Percentiles rank a stretch among this genome's conserved stretches.
phyloP scores from a whole-genome alignment of 2,888 invertebrate species.

The Macrosoma leucophasiata region DNA sequence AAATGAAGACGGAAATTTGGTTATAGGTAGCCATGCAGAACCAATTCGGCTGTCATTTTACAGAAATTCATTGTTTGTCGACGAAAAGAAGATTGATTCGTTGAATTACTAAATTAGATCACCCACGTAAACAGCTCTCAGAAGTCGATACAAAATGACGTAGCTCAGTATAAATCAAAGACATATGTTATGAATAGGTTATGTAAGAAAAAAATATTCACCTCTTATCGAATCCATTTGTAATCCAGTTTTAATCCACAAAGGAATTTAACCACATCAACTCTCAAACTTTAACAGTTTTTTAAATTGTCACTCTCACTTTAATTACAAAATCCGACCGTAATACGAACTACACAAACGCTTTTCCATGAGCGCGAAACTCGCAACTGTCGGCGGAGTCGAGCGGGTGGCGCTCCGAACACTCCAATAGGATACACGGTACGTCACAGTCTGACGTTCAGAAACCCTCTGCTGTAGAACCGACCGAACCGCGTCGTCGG shows the following conservation, averaged over 20 bases:
- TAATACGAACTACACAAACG: constrained; percentile 43
- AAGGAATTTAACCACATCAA: constrained; percentile 41
- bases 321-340: constrained; percentile 35
- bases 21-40: too few relatives aligned
- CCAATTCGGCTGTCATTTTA: too few relatives aligned
- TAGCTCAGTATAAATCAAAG: constrained; percentile 44
- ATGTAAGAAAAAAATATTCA: constrained; percentile 43
- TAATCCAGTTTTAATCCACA: constrained; percentile 34
- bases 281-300: constrained; percentile 27
- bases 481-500: constrained; percentile 19
- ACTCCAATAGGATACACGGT: constrained; percentile 23
- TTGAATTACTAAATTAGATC: too few relatives aligned
- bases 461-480: constrained; percentile 28
- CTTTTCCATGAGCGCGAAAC: constrained; percentile 57
- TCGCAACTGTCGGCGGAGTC: constrained; percentile 43
- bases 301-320: constrained; percentile 43
- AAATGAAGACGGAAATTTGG: too few relatives aligned
- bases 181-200: constrained; percentile 53
- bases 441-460: constrained; percentile 11
- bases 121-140: constrained; percentile 15
- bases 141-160: constrained; percentile 33
- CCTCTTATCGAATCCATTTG: constrained; percentile 62
- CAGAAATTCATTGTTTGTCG: too few relatives aligned
- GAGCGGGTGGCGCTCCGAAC: constrained; percentile 29
- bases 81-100: too few relatives aligned